Evolutionary conservation across 2,113 vertebrate genomes (phyloP).

Genomic region (Coptodon rendalli): DNA sequence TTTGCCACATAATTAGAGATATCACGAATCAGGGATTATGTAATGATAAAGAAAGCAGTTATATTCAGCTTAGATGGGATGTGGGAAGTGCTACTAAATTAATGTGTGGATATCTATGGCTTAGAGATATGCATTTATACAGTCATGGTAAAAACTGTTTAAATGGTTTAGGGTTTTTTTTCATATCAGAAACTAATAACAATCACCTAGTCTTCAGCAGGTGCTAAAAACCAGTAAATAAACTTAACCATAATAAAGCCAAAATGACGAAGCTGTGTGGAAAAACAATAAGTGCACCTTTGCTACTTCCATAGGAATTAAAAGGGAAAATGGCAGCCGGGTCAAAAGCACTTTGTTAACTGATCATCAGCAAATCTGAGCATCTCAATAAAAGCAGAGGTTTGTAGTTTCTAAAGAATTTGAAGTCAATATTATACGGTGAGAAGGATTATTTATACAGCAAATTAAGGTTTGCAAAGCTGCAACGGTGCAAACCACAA

Average conservation of each 20-base stretch:
- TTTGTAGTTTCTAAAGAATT: neutral
- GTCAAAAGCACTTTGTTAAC: neutral
- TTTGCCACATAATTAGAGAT: neutral
- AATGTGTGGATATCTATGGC: neutral
- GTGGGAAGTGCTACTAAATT: neutral
- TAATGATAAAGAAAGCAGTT: fast-evolving
- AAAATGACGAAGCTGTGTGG: fast-evolving
- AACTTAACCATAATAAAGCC: neutral
- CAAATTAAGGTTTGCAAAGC: neutral
- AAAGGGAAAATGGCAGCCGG: fast-evolving
- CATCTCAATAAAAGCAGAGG: neutral
- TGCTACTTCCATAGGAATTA: neutral
- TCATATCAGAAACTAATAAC: neutral
- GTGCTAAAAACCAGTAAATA: fast-evolving
- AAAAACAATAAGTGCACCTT: neutral
- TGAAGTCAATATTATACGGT: neutral
- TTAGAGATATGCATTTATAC: neutral
- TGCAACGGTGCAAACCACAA: neutral
- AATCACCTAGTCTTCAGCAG: neutral
- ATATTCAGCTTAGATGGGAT: neutral
- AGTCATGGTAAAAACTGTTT: neutral
- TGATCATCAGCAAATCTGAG: neutral
- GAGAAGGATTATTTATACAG: fast-evolving
- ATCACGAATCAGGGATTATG: neutral
- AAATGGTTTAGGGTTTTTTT: neutral